These are phyloP conservation scores for Hydroisotoma schaefferi DNA, from an alignment of 2,888 invertebrate species.

Conservation along the genomic window DNA sequence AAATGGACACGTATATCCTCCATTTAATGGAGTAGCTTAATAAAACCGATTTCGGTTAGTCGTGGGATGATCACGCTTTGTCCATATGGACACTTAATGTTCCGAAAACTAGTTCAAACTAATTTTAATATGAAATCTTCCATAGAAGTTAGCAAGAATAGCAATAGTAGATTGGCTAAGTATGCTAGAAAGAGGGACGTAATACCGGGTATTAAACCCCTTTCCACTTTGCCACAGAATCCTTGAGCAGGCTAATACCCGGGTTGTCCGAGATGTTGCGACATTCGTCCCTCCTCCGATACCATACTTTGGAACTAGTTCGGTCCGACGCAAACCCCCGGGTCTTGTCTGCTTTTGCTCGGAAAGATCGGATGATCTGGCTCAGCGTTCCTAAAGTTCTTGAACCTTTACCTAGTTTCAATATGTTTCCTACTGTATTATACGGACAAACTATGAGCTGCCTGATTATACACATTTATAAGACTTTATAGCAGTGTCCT, in stretches of 20 bases:
- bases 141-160: neutral
- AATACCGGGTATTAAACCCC: neutral
- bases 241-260: neutral
- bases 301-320: neutral
- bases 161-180: neutral
- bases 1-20: no score
- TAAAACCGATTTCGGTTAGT: no score
- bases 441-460: no score
- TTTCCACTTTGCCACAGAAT: neutral
- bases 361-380: conserved; percentile 1
- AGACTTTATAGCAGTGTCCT: no score
- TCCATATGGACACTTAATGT: no score
- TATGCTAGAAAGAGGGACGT: neutral
- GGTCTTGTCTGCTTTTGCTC: neutral
- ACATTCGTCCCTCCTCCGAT: neutral
- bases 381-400: neutral
- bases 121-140: neutral
- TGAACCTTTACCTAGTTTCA: conserved; percentile 7
- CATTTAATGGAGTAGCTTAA: no score
- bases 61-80: no score
- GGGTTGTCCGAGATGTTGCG: neutral
- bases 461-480: no score
- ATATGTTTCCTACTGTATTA: neutral
- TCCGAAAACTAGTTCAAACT: neutral
- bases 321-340: conserved; percentile 9